A percentile compares a stretch with the other conserved stretches of the same genome.
Conservation (phyloP, 1,140 invertebrate genomes). For the Aphaenogaster rudis region DNA sequence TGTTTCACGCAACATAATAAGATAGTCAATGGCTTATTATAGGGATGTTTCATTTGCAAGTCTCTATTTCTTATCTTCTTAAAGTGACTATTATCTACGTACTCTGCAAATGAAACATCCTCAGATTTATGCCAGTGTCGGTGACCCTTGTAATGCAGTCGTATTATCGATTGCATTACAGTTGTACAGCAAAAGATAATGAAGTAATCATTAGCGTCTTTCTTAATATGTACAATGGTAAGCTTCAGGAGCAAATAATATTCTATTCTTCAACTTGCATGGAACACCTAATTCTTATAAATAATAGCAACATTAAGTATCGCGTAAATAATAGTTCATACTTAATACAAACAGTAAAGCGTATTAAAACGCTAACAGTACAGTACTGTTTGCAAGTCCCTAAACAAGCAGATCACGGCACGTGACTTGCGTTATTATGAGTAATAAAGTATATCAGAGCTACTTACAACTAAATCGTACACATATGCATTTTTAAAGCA, state of each 20-base stretch:
- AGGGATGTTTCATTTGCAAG: slow-evolving; percentile 68
- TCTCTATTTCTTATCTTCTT: background rate
- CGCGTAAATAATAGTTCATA: slow-evolving; percentile 64
- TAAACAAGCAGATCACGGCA: slow-evolving; percentile 42
- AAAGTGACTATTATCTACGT: slow-evolving; percentile 1
- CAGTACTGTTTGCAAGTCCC: slow-evolving; percentile 41
- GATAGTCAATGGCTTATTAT: slow-evolving; percentile 70
- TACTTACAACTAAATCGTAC: slow-evolving; percentile 73
- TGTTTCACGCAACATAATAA: slow-evolving; percentile 66
- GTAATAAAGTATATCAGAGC: slow-evolving; percentile 52
- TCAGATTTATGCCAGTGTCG: slow-evolving; percentile 71
- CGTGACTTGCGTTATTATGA: slow-evolving; percentile 51
- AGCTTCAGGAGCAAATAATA: slow-evolving; percentile 13
- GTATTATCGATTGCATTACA: slow-evolving; percentile 40
- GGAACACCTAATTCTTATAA: slow-evolving; percentile 62
- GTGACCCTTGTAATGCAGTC: slow-evolving; percentile 60
- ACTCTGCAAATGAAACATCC: slow-evolving; percentile 69
- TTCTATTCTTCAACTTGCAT: slow-evolving; percentile 24
- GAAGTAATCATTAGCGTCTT: slow-evolving; percentile 7
- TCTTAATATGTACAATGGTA: slow-evolving; percentile 4
- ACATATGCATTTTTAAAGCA: slow-evolving; percentile 62
- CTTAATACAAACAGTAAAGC: slow-evolving; percentile 51
- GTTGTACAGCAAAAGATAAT: background rate
- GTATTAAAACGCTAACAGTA: slow-evolving; percentile 51
- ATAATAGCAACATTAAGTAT: slow-evolving; percentile 69